Conservation (phyloP, 1,140 invertebrate species). For the Hyphantria cunea region DNA sequence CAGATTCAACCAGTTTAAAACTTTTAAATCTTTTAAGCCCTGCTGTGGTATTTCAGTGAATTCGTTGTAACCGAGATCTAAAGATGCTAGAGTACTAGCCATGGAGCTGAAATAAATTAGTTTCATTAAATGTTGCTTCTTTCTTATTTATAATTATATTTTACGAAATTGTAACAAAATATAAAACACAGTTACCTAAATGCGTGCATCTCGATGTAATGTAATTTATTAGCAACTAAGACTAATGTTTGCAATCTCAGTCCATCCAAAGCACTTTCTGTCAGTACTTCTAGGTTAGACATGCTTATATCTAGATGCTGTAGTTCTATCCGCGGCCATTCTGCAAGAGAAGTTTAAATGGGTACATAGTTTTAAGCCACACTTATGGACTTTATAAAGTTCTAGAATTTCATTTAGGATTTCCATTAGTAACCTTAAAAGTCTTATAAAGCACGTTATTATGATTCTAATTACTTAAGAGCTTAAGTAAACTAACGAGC, state of each 20-base stretch:
- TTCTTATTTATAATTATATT: slow-evolving; percentile 18
- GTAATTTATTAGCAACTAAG: slow-evolving; percentile 72
- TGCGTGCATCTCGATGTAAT: slow-evolving; percentile 69
- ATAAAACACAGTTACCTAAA: slow-evolving; percentile 56
- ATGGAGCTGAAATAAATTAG: slow-evolving; percentile 81
- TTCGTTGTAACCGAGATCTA: slow-evolving; percentile 89
- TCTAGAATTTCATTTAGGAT: slow-evolving; percentile 21
- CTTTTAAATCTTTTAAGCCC: slow-evolving; percentile 84
- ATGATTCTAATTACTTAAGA: too few relatives aligned
- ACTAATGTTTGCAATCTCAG: slow-evolving; percentile 71
- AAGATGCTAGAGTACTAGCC: slow-evolving; percentile 83
- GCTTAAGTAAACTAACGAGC: too few relatives aligned
- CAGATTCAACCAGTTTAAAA: slow-evolving; percentile 88
- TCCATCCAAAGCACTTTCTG: slow-evolving; percentile 73
- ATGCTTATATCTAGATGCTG: slow-evolving; percentile 77
- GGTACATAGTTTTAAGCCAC: slow-evolving; percentile 24
- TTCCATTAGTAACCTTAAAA: slow-evolving; percentile 5
- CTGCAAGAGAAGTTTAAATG: slow-evolving; percentile 57
- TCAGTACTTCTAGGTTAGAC: slow-evolving; percentile 71
- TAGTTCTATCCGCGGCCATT: slow-evolving; percentile 73
- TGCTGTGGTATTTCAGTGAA: slow-evolving; percentile 85
- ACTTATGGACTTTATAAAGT: slow-evolving; percentile 22
- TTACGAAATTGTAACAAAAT: slow-evolving; percentile 24
- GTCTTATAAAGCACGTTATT: too few relatives aligned
- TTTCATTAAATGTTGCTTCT: slow-evolving; percentile 24